phyloP scores from a whole-genome alignment of 1,140 invertebrate species.

The Drosophila ercepeae region DNA sequence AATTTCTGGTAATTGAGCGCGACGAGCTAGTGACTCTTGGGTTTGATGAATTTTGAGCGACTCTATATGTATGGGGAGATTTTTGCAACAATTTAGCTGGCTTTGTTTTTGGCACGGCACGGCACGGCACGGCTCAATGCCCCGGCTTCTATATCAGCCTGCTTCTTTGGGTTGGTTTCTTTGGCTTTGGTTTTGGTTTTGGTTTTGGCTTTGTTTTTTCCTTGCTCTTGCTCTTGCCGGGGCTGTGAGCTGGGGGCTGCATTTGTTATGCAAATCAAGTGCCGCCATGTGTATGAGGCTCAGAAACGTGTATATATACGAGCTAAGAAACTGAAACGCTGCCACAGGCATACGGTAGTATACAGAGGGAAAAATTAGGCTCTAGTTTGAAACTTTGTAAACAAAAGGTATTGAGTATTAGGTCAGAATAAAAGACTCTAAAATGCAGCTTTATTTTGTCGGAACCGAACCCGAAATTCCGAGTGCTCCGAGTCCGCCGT shows the following conservation, averaged over 20 bases:
- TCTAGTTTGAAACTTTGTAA: background rate
- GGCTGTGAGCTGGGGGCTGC: conserved; percentile 47
- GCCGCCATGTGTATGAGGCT: conserved; percentile 56
- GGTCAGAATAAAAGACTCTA: too few species aligned
- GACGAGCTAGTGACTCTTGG: conserved; percentile 65
- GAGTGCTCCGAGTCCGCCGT: too few species aligned
- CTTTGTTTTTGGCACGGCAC: conserved; percentile 46
- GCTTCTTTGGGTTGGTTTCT: conserved; percentile 31
- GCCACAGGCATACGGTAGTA: conserved; percentile 30
- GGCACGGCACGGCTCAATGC: too few species aligned
- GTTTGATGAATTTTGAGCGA: conserved; percentile 71
- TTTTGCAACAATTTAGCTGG: conserved; percentile 49
- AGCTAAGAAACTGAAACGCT: conserved; percentile 59
- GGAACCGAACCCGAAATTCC: too few species aligned
- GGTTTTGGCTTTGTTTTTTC: conserved; percentile 3
- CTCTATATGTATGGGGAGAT: conserved; percentile 19
- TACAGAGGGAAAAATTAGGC: conserved; percentile 1
- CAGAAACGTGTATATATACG: conserved; percentile 32
- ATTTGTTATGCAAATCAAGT: conserved; percentile 82
- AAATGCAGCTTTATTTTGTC: too few species aligned
- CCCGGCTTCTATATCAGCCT: conserved; percentile 31
- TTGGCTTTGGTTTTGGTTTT: conserved; percentile 26
- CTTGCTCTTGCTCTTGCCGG: conserved; percentile 2
- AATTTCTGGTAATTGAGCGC: conserved; percentile 77
- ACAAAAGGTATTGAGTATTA: too few species aligned